A percentile compares a stretch with the other conserved stretches of the same genome.
These are phyloP conservation scores for Spicauda simplicius DNA, from an alignment of 2,888 invertebrate species.

Conservation along the genomic window DNA sequence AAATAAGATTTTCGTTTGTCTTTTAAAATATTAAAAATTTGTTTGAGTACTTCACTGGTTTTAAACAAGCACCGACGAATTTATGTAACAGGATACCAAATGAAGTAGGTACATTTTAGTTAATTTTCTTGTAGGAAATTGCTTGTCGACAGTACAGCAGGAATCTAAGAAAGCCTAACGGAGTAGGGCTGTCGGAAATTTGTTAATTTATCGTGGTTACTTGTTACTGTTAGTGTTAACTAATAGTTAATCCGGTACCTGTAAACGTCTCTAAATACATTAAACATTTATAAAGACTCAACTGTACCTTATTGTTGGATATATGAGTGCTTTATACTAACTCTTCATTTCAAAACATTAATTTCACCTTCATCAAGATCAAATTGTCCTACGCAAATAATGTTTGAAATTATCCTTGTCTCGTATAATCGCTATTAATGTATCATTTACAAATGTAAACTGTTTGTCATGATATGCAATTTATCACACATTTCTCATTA, in stretches of 20 bases:
- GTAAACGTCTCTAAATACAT: too few species aligned
- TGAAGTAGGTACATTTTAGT: neutral
- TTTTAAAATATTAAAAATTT: neutral
- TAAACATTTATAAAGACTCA: too few species aligned
- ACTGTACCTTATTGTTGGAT: too few species aligned
- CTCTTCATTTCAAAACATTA: neutral
- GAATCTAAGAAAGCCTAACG: neutral
- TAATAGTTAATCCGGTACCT: neutral
- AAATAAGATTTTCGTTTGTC: too few species aligned
- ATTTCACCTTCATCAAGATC: neutral
- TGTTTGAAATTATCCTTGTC: conserved; percentile 4
- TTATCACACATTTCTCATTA: conserved; percentile 32
- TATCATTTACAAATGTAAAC: conserved; percentile 16
- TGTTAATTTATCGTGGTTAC: neutral
- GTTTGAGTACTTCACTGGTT: too few species aligned
- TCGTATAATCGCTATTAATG: neutral
- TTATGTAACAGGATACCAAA: neutral
- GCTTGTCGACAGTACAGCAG: neutral
- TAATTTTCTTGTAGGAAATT: neutral
- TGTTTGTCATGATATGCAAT: conserved; percentile 31
- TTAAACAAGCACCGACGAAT: neutral
- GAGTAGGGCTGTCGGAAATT: neutral
- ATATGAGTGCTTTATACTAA: too few species aligned
- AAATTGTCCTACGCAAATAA: neutral
- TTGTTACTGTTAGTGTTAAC: neutral